Conservation (phyloP, 1,140 invertebrate genomes). For the Ostrea denselamellosa region DNA sequence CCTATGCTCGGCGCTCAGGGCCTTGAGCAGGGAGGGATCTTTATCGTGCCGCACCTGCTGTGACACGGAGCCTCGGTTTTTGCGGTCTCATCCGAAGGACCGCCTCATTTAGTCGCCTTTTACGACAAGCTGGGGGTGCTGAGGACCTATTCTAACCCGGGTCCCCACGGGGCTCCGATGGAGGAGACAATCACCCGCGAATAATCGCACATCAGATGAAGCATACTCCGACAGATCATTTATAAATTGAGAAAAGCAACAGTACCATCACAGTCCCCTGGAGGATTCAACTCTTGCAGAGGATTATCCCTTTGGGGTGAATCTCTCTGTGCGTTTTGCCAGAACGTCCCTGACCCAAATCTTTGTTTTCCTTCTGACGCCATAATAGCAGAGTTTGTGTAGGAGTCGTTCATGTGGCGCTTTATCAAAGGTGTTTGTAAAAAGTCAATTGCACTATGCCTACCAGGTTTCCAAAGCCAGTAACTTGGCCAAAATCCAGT, state of each 20-base stretch:
- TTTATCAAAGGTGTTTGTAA: constrained; percentile 43
- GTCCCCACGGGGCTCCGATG: too few relatives aligned
- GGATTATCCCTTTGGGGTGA: constrained; percentile 35
- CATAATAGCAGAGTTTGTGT: constrained; percentile 26
- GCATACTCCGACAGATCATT: constrained; percentile 40
- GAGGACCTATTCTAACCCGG: too few relatives aligned
- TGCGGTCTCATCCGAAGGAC: too few relatives aligned
- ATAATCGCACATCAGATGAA: neutral
- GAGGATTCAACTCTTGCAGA: constrained; percentile 1
- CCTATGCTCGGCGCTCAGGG: too few relatives aligned
- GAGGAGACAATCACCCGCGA: constrained; percentile 42
- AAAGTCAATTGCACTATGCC: constrained; percentile 39
- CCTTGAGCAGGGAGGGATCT: too few relatives aligned
- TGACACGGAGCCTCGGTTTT: too few relatives aligned
- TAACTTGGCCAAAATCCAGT: too few relatives aligned
- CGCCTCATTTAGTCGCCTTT: too few relatives aligned
- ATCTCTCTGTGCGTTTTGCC: constrained; percentile 4
- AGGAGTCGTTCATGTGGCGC: constrained; percentile 9
- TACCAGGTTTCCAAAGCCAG: constrained; percentile 30
- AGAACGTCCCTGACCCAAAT: constrained; percentile 21
- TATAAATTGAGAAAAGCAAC: constrained; percentile 1
- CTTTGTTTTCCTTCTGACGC: neutral
- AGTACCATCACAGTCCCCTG: constrained; percentile 18
- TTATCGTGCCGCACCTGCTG: too few relatives aligned
- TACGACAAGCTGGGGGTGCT: too few relatives aligned